Conservation (phyloP, 2,113 vertebrate species). For the Actinemys pallida region DNA sequence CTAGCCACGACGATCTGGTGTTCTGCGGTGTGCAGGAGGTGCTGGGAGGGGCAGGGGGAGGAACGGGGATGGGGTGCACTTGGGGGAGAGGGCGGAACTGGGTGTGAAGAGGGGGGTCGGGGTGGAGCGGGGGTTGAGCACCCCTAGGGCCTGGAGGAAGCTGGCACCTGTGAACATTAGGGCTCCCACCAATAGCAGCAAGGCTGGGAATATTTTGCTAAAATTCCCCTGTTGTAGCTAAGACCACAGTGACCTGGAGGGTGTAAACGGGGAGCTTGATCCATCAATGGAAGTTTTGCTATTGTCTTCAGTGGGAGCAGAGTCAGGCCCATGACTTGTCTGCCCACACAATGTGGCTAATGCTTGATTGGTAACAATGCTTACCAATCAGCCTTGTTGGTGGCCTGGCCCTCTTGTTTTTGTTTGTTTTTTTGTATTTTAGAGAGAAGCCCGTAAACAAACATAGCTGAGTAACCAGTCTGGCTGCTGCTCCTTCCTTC, state of each 20-base stretch:
- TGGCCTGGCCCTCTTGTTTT: background rate
- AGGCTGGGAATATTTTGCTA: accelerated
- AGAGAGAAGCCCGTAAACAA: background rate
- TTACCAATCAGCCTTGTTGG: background rate
- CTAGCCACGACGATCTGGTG: too few species aligned
- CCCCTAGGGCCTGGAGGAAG: too few species aligned
- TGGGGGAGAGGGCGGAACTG: too few species aligned
- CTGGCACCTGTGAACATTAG: too few species aligned
- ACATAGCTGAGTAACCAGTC: background rate
- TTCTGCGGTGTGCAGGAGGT: too few species aligned
- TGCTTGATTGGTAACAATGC: accelerated
- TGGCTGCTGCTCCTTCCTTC: background rate
- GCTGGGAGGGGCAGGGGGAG: too few species aligned
- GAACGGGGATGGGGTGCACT: too few species aligned
- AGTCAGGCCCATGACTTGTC: background rate
- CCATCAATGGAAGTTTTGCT: background rate
- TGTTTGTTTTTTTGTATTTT: background rate
- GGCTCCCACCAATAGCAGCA: accelerated
- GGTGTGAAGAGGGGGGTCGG: too few species aligned
- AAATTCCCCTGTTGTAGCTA: background rate
- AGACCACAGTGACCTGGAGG: background rate
- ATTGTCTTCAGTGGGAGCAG: accelerated
- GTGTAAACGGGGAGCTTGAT: accelerated
- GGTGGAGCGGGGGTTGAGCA: too few species aligned
- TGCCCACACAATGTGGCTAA: accelerated